Percentiles rank a stretch among this genome's conserved stretches.
These are phyloP conservation scores for Pachydiplax longipennis DNA, from an alignment of 2,888 invertebrate genomes.

Conservation along the genomic window DNA sequence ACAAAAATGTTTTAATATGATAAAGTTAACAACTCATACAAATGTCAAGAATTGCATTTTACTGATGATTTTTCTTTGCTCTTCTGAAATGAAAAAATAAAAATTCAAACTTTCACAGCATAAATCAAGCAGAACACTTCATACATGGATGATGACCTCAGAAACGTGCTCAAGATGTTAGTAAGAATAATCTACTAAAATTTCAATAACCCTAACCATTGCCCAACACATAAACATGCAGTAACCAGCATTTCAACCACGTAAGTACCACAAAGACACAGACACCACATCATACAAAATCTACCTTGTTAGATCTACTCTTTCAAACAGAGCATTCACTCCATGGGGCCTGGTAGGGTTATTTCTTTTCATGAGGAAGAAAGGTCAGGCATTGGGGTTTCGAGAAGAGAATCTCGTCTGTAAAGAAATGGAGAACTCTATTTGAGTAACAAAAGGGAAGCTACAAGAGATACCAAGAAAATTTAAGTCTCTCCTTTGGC, in stretches of 20 bases:
- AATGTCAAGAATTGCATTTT: no score
- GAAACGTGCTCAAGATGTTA: no score
- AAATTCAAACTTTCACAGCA: no score
- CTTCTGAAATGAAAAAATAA: no score
- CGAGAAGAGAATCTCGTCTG: constrained; percentile 42
- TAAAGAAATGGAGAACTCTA: constrained; percentile 16
- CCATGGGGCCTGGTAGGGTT: constrained; percentile 26
- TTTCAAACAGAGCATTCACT: constrained; percentile 40
- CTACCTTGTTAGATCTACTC: constrained; percentile 42
- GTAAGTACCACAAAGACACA: neutral
- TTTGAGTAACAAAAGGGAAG: neutral
- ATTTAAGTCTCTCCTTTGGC: neutral
- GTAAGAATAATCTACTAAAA: no score
- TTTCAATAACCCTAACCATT: no score
- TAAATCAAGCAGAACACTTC: no score
- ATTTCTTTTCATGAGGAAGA: constrained; percentile 39
- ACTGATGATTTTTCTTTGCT: no score
- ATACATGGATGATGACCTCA: no score
- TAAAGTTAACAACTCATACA: no score
- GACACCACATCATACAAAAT: constrained; percentile 14
- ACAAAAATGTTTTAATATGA: no score
- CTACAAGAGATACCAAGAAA: neutral
- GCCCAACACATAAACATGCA: neutral
- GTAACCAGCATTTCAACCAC: neutral
- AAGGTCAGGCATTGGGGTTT: constrained; percentile 33